Evolutionary conservation across 2,797 vertebrate species (phyloP), one percentile per base, ranked within the genome.

Genomic region (Cirrhinus mrigala): DNA sequence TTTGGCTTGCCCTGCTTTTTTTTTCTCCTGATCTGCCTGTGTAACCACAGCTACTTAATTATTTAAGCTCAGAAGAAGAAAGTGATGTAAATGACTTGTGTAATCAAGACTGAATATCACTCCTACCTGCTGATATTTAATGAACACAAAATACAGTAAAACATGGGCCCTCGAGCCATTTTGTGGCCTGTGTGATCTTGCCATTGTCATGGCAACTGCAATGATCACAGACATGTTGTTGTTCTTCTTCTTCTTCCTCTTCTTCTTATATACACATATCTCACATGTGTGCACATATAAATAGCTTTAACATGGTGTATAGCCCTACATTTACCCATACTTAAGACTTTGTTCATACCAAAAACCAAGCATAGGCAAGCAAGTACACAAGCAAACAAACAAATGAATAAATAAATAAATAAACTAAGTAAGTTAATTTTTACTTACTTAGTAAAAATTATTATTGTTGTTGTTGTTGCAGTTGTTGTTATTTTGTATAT

Each of bases 41-140:
- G 60, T 27, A 44, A 50, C 69, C 18, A 62, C 27, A 74, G 66
- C 56, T 74, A 48, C 37, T 82, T 82, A 81, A 80, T 80, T 50
- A 80, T 68, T 68, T 52, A 80, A 80, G 62, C 62, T 80, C 62
- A 50, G 62, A 80, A 80, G 62, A 80, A 68, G 27, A 80, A 68
- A 68, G 79, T 80, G 46, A 80, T 80, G 79, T 80, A 68, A 68
- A 80, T 80, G 46, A 80, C 62, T 68, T 80, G 20, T 80, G 62
- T 68, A 80, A 80, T 80, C 79, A 80, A 68, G 46, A 52, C 52
- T 40, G 74, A 40, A 77, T n/a, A 40, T 58, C 74, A 48, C 78
- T 33, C 24, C 27, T 68, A 68, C 78, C 78, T 80, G 78, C 78
- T 68, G 27, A 46, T 68, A 68, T 79, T 50, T 79, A 66, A 79